phyloP scores from a whole-genome alignment of 2,888 invertebrate genomes.

The Unio pictorum region DNA sequence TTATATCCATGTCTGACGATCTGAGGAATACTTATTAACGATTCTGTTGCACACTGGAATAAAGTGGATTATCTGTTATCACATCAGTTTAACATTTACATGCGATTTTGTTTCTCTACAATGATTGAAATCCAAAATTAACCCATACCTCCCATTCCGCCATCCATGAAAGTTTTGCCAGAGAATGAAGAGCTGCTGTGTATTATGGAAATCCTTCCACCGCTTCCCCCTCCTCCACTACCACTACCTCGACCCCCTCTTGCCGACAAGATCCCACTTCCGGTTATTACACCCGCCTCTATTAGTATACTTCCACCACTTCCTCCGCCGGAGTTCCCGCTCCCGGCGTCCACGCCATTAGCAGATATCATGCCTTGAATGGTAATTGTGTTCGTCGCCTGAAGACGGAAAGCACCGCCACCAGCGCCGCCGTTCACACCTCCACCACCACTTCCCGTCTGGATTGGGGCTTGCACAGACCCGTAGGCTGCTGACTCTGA shows the following conservation, averaged over 20 bases:
- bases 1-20: too few relatives aligned
- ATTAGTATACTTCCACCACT: conserved; percentile 45
- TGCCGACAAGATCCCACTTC: conserved; percentile 39
- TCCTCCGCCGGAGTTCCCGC: conserved; percentile 41
- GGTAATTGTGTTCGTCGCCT: conserved; percentile 16
- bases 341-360: conserved; percentile 36
- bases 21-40: too few relatives aligned
- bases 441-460: conserved; percentile 42
- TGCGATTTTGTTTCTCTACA: background rate
- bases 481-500: conserved; percentile 35
- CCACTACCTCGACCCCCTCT: conserved; percentile 38
- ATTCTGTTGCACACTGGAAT: too few relatives aligned
- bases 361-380: conserved; percentile 50
- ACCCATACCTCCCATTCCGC: conserved; percentile 40
- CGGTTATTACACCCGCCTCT: conserved; percentile 21
- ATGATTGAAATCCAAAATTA: background rate
- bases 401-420: conserved; percentile 37
- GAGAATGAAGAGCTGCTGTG: conserved; percentile 19
- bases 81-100: too few relatives aligned
- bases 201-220: conserved; percentile 36
- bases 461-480: conserved; percentile 14
- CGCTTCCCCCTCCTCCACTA: conserved; percentile 46
- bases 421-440: conserved; percentile 37
- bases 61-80: too few relatives aligned
- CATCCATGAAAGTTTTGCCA: conserved; percentile 32